Evolutionary conservation across 2,113 vertebrate species (phyloP), one percentile per base, ranked within the genome.

Genomic region (Saimiri boliviensis): DNA sequence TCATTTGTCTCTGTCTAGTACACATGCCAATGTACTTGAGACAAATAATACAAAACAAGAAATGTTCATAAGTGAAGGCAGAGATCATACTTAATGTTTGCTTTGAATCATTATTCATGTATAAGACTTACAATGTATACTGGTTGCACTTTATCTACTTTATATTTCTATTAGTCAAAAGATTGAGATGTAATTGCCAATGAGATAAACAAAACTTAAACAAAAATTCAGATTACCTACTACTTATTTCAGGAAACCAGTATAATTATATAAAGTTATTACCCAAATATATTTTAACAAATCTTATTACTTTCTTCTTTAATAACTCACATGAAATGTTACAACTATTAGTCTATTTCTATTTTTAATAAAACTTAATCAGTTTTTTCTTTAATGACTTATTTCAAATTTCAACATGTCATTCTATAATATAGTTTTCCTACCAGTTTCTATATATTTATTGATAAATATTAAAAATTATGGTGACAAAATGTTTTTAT

Each of bases 251-350:
- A 60, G 23, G 6, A 80, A 71, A 74, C 21, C 4, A 82, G 60
- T 42, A 4, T 60, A 77, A 52, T 77, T 93, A 88, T 94, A 82
- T 60, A 76, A 84, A 42, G 23, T 71, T 94, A 92, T 27, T 63
- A 76, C 66, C 35, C 16, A 88, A 94, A 63, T 96, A 16, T 76
- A 82, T 87, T 87, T 92, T 87, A 84, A 88, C 8, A 92, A 87
- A 66, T 76, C 56, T 94, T 96, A 76, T 0, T 74, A 23, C 2
- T 60, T 94, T 66, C 47, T 81, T 47, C 40, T 40, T 32, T 23
- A 76, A 68, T 91, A 70, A 71, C 60, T 63, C 27, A 63, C 30
- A 30, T 63, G 60, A 63, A 63, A 63, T 13, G 60, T 63, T 63
- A 30, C 27, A n/a, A 12, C 70, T 94, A 94, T 32, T 54, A 74